Evolutionary conservation across 1,140 invertebrate species (phyloP).

Genomic region (Leucophenga varia): DNA sequence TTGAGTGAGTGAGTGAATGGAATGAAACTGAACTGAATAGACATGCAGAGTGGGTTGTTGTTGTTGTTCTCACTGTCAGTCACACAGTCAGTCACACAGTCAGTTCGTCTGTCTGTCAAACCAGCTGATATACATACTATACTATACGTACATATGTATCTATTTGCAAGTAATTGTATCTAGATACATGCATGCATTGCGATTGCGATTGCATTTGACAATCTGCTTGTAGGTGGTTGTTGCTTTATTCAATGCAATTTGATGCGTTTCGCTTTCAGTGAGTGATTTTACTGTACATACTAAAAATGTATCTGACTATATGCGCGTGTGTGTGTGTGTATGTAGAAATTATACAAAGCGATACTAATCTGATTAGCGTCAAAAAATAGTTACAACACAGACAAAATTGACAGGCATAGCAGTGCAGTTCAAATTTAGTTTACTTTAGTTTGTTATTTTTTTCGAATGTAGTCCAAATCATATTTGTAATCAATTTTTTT

Average conservation of each 20-base stretch:
- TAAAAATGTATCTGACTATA: too few relatives aligned
- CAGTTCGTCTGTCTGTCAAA: conserved; percentile 39
- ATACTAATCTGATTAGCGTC: conserved; percentile 57
- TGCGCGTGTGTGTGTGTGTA: conserved; percentile 1
- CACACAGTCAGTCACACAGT: conserved; percentile 13
- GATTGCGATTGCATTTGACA: too few relatives aligned
- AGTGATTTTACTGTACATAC: too few relatives aligned
- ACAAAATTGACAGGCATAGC: too few relatives aligned
- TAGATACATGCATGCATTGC: not conserved
- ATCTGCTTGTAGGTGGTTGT: conserved; percentile 18
- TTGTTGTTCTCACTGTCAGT: conserved; percentile 10
- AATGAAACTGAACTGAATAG: conserved; percentile 29
- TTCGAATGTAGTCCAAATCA: too few relatives aligned
- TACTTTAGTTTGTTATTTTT: too few relatives aligned
- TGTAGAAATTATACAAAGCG: conserved; percentile 34
- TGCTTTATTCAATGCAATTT: conserved; percentile 37
- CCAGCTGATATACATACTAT: conserved; percentile 1
- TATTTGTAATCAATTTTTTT: too few relatives aligned
- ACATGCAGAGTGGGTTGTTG: conserved; percentile 9
- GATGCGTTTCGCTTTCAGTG: conserved; percentile 30
- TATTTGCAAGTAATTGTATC: conserved; percentile 21
- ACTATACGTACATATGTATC: conserved; percentile 29
- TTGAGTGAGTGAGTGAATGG: too few relatives aligned
- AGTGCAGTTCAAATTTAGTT: too few relatives aligned
- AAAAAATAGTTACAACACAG: conserved; percentile 31